phyloP scores from a whole-genome alignment of 2,797 vertebrate species.

The Neostethus bicornis region DNA sequence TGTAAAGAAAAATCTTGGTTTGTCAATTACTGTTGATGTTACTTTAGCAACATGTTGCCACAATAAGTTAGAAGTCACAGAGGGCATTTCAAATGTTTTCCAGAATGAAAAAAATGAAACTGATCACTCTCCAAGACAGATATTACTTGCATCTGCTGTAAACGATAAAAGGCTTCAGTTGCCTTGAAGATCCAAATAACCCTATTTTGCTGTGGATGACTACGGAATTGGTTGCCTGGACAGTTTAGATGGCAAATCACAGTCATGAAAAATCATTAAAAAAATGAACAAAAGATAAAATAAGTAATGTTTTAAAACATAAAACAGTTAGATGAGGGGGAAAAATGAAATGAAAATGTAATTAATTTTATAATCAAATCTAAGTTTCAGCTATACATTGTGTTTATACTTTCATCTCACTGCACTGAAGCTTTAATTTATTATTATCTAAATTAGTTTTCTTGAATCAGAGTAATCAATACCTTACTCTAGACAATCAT shows the following conservation, averaged over 20 bases:
- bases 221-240: neutral
- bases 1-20: neutral
- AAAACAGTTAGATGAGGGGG: no score
- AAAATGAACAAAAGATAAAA: no score
- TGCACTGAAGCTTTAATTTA: no score
- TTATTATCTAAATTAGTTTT: no score
- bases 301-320: no score
- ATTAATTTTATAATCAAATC: no score
- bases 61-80: neutral
- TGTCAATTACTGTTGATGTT: neutral
- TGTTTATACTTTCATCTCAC: no score
- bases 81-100: neutral
- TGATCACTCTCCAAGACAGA: no score
- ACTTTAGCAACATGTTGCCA: neutral
- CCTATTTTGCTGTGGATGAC: neutral
- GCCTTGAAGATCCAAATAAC: neutral
- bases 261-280: no score
- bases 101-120: neutral
- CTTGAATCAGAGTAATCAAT: no score
- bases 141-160: neutral
- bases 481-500: neutral
- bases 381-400: neutral
- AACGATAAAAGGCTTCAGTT: neutral
- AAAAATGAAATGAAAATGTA: no score
- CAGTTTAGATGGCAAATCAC: no score